Conservation (phyloP, 2,888 invertebrate genomes). For the Agonopterix subpropinquella region DNA sequence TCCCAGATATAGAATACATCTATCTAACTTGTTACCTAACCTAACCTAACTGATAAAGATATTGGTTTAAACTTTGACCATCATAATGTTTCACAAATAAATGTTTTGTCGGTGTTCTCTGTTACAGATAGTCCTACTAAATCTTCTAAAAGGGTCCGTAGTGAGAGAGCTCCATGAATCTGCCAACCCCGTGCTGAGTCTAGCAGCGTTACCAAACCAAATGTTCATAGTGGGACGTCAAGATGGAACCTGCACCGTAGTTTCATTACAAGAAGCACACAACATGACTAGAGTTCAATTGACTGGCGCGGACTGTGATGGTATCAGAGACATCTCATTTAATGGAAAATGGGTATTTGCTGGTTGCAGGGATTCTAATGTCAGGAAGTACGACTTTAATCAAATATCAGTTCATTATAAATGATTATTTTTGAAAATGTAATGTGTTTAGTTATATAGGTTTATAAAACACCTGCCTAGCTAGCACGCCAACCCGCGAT, state of each 20-base stretch:
- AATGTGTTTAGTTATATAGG: not conserved
- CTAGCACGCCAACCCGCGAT: too few relatives aligned
- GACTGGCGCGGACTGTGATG: slow-evolving; percentile 83
- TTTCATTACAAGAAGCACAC: slow-evolving; percentile 54
- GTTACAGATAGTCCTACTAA: slow-evolving; percentile 50
- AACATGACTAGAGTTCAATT: slow-evolving; percentile 62
- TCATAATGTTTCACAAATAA: too few relatives aligned
- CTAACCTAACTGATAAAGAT: too few relatives aligned
- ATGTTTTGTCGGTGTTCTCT: not conserved
- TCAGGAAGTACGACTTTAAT: slow-evolving; percentile 78
- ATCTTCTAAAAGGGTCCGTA: slow-evolving; percentile 38
- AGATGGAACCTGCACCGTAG: slow-evolving; percentile 78
- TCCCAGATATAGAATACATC: too few relatives aligned
- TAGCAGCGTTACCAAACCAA: slow-evolving; percentile 59
- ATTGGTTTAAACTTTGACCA: too few relatives aligned
- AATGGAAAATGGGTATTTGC: slow-evolving; percentile 78
- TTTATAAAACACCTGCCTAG: too few relatives aligned
- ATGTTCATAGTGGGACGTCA: slow-evolving; percentile 76
- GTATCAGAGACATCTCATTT: slow-evolving; percentile 77
- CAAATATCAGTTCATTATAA: slow-evolving; percentile 67
- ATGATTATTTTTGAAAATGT: slow-evolving; percentile 22
- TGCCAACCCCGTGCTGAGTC: slow-evolving; percentile 72
- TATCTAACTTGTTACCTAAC: too few relatives aligned
- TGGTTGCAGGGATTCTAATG: slow-evolving; percentile 76
- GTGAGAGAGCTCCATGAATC: slow-evolving; percentile 69